Percentiles rank a stretch among this genome's conserved stretches.
Evolutionary conservation across 2,113 vertebrate species (phyloP).

Genomic region (Semicossyphus pulcher): DNA sequence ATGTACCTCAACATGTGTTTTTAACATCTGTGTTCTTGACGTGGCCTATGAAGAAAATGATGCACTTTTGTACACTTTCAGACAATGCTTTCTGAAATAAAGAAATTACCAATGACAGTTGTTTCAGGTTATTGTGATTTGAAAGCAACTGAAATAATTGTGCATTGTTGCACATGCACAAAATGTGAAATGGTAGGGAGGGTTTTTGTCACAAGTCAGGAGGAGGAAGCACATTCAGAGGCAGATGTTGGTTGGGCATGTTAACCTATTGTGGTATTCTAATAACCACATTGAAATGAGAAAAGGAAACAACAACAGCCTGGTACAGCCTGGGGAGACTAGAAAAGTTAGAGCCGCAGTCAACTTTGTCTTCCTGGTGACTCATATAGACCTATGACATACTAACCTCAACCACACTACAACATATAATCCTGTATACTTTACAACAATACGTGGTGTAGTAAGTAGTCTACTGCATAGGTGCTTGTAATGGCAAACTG

Average conservation of each 20-base stretch:
- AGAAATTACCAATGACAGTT: conserved; percentile 36
- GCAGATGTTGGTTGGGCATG: background rate
- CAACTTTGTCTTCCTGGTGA: background rate
- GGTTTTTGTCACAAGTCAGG: background rate
- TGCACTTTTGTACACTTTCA: conserved; percentile 71
- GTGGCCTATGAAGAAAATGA: conserved; percentile 53
- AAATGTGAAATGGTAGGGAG: background rate
- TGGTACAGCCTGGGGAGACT: too few relatives aligned
- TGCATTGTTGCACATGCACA: background rate
- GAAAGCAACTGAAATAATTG: background rate
- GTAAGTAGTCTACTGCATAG: background rate
- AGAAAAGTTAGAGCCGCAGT: background rate
- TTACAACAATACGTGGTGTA: background rate
- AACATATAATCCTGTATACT: too few relatives aligned
- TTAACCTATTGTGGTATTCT: background rate
- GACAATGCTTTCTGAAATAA: conserved; percentile 65
- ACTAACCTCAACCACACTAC: too few relatives aligned
- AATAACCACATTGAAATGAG: background rate
- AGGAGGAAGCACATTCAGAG: background rate
- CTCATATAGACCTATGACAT: background rate
- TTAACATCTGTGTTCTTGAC: conserved; percentile 52
- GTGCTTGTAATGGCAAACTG: background rate
- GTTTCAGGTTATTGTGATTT: conserved; percentile 1
- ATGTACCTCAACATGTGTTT: conserved; percentile 44
- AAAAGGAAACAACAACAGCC: conserved; percentile 2